A percentile compares a stretch with the other conserved stretches of the same genome.
Evolutionary conservation across 2,888 invertebrate species (phyloP).

Genomic region (Polyploca ridens): DNA sequence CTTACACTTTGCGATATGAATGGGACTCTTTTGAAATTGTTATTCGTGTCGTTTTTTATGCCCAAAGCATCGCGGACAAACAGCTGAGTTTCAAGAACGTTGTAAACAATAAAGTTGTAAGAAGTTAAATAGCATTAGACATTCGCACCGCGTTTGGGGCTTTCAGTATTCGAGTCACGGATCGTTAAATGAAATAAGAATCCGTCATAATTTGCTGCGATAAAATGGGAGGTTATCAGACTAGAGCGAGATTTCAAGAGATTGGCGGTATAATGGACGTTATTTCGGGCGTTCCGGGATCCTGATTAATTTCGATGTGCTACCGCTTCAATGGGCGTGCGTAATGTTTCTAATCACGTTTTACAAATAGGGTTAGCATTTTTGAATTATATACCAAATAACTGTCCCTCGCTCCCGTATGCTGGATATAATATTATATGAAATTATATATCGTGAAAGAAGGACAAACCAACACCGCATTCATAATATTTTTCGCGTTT

Average conservation of each 20-base stretch:
- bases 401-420: no score
- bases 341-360: slow-evolving; percentile 43
- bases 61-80: slow-evolving; percentile 37
- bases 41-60: slow-evolving; percentile 33
- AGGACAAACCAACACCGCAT: no score
- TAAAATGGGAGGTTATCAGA: slow-evolving; percentile 18
- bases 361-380: slow-evolving; percentile 11
- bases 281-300: slow-evolving; percentile 39
- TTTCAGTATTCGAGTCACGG: slow-evolving; percentile 55
- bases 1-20: slow-evolving; percentile 40
- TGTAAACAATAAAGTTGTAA: slow-evolving; percentile 51
- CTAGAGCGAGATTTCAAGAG: slow-evolving; percentile 37
- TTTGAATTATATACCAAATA: neutral
- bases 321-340: slow-evolving; percentile 39
- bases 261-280: slow-evolving; percentile 49
- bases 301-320: slow-evolving; percentile 55
- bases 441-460: neutral
- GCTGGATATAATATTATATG: neutral
- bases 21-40: slow-evolving; percentile 51
- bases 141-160: slow-evolving; percentile 57
- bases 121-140: slow-evolving; percentile 58
- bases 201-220: slow-evolving; percentile 57
- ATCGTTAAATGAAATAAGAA: slow-evolving; percentile 66
- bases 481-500: neutral
- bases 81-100: slow-evolving; percentile 51